These are phyloP conservation scores for Nothoprocta pentlandii DNA, from an alignment of 2,113 vertebrate species.

Conservation along the genomic window DNA sequence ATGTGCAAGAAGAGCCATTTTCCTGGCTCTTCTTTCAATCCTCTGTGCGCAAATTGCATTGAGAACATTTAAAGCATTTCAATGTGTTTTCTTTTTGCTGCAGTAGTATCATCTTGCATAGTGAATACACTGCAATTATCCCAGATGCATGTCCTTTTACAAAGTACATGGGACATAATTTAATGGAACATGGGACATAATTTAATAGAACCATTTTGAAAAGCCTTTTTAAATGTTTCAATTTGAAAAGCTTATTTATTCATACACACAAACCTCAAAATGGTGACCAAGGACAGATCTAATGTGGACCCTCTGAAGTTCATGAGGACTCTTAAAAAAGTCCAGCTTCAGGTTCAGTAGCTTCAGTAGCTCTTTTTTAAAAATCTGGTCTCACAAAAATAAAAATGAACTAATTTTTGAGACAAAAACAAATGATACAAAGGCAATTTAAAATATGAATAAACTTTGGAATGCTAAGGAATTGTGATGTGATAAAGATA, in stretches of 20 bases:
- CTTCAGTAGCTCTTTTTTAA: not conserved
- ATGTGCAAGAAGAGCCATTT: not conserved
- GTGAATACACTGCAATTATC: not conserved
- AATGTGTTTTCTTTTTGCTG: not conserved
- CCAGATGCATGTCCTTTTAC: not conserved
- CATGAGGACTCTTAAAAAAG: not conserved
- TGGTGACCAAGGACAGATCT: not conserved
- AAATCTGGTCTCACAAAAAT: not conserved
- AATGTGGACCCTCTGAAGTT: not conserved
- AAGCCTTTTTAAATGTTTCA: not conserved
- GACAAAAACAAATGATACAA: not conserved
- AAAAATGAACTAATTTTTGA: not conserved
- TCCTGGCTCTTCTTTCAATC: not conserved
- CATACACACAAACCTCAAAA: not conserved
- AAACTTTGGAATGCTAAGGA: not conserved
- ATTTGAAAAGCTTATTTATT: not conserved
- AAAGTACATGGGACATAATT: not conserved
- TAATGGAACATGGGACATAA: not conserved
- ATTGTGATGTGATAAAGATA: slow-evolving; percentile 1
- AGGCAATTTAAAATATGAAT: not conserved
- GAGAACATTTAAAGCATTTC: not conserved
- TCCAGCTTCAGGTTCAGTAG: not conserved
- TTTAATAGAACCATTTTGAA: not conserved
- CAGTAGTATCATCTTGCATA: not conserved
- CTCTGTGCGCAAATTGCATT: not conserved